Conservation (phyloP, 2,888 invertebrate genomes). For the Clitarchus hookeri region DNA sequence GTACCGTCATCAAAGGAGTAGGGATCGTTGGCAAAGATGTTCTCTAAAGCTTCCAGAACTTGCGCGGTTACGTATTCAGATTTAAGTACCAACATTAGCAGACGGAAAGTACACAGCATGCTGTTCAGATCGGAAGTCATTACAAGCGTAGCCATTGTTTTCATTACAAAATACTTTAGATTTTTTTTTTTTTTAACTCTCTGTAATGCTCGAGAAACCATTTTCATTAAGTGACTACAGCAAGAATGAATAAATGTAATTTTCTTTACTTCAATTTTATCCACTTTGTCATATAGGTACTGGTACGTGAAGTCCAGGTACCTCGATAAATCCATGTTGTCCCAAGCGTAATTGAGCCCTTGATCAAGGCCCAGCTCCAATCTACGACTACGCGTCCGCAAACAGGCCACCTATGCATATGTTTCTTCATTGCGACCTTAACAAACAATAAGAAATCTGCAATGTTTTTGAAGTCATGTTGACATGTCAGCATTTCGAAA, state of each 20-base stretch:
- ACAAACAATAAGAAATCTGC: background rate
- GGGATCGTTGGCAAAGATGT: background rate
- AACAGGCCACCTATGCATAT: background rate
- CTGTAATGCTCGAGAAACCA: background rate
- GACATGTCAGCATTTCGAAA: background rate
- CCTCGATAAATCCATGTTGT: background rate
- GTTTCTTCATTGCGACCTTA: background rate
- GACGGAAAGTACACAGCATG: background rate
- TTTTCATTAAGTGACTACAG: background rate
- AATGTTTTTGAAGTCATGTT: background rate
- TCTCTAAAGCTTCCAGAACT: background rate
- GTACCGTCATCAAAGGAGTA: background rate
- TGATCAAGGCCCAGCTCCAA: background rate
- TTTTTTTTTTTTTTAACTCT: background rate
- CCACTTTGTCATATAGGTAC: background rate
- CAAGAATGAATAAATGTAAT: background rate
- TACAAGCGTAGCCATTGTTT: background rate
- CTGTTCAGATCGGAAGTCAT: background rate
- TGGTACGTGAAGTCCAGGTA: background rate
- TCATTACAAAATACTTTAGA: background rate
- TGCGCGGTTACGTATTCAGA: background rate
- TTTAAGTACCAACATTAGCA: background rate
- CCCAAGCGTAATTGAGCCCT: background rate
- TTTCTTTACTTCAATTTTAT: background rate
- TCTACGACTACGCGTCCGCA: background rate